Conservation (phyloP, 2,888 invertebrate genomes). For the Cecidostiba fungosa region DNA sequence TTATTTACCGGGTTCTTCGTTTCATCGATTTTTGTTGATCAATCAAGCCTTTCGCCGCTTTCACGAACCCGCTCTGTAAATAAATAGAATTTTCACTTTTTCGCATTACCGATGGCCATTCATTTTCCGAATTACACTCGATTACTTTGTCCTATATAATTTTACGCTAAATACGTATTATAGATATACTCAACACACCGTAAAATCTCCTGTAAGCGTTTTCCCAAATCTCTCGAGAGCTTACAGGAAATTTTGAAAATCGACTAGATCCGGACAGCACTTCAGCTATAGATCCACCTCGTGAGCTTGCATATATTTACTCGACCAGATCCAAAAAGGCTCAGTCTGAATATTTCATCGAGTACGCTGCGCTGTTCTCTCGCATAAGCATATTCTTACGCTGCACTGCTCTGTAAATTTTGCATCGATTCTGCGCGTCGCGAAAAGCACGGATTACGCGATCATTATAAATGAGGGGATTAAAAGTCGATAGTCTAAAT, state of each 20-base stretch:
- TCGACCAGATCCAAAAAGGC: neutral
- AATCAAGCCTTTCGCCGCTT: neutral
- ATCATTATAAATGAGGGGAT: constrained; percentile 53
- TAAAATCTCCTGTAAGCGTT: neutral
- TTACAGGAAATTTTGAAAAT: neutral
- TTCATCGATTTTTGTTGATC: neutral
- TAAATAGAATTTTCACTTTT: neutral
- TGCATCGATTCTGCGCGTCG: constrained; percentile 21
- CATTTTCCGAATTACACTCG: neutral
- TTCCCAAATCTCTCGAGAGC: neutral
- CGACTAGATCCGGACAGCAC: neutral
- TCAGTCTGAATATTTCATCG: constrained; percentile 42
- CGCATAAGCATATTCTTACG: constrained; percentile 30
- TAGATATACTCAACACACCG: neutral
- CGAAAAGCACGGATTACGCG: constrained; percentile 13
- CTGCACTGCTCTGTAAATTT: constrained; percentile 9
- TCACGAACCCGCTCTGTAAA: neutral
- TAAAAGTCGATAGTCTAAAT: constrained; percentile 51
- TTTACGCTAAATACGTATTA: neutral
- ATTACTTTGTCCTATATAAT: neutral
- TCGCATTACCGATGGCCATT: no score
- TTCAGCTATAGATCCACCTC: neutral
- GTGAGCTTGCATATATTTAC: neutral
- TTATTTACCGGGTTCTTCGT: neutral
- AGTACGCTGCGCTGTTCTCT: neutral